These are phyloP conservation scores for Olivierus martensii DNA, from an alignment of 1,140 invertebrate genomes.

Conservation along the genomic window DNA sequence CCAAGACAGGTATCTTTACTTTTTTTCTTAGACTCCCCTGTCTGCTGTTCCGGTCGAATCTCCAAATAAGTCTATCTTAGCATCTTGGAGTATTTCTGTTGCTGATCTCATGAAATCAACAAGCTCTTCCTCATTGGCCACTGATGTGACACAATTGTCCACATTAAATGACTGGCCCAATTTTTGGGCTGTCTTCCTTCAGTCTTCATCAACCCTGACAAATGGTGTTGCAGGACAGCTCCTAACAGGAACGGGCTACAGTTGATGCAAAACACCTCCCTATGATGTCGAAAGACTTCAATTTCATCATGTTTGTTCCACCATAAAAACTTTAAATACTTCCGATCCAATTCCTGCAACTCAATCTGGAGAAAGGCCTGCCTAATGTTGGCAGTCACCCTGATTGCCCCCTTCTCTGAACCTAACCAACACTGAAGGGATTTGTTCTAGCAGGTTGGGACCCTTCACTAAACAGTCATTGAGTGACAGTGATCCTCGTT, in stretches of 20 bases:
- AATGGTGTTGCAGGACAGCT: background rate
- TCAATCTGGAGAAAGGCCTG: slow-evolving; percentile 32
- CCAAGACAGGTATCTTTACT: background rate
- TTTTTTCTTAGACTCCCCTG: too few species aligned
- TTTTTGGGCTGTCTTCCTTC: background rate
- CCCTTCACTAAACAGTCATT: slow-evolving; percentile 16
- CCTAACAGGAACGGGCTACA: slow-evolving; percentile 1
- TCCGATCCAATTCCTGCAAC: background rate
- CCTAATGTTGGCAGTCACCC: slow-evolving; percentile 29
- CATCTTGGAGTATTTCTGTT: background rate
- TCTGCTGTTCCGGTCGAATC: background rate
- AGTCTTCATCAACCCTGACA: background rate
- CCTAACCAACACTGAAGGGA: too few species aligned
- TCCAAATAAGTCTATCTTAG: slow-evolving; percentile 1
- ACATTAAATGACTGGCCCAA: slow-evolving; percentile 3
- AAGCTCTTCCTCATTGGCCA: background rate
- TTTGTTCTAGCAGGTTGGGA: slow-evolving; percentile 25
- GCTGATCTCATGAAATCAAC: background rate
- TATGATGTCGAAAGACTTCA: slow-evolving; percentile 5
- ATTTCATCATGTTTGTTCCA: too few species aligned
- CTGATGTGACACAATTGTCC: background rate
- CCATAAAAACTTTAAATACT: slow-evolving; percentile 1
- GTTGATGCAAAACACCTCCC: slow-evolving; percentile 2
- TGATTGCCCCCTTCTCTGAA: too few species aligned
- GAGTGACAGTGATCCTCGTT: slow-evolving; percentile 10